Evolutionary conservation across 2,797 vertebrate genomes (phyloP).

Genomic region (Geotrypetes seraphini): DNA sequence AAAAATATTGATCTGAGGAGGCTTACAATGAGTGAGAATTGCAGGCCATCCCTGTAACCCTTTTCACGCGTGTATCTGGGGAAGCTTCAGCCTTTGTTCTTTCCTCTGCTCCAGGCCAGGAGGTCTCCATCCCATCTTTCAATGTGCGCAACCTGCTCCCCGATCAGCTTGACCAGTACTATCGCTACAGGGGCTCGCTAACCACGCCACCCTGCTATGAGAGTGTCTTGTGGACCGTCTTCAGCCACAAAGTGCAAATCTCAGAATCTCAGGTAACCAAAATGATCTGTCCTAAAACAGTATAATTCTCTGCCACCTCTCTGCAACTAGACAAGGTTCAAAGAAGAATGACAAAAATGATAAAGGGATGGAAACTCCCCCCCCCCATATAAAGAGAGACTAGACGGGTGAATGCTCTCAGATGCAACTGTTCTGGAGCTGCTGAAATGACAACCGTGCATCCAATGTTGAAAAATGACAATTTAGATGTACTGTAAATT

Average conservation of each 20-base stretch:
- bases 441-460: too few species aligned
- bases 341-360: too few species aligned
- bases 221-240: slow-evolving; percentile 77
- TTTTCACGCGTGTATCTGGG: not conserved
- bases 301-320: too few species aligned
- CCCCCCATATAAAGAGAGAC: too few species aligned
- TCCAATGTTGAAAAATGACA: too few species aligned
- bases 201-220: slow-evolving; percentile 85
- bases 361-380: too few species aligned
- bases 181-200: slow-evolving; percentile 82
- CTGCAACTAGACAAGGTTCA: too few species aligned
- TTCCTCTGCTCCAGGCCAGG: slow-evolving; percentile 27
- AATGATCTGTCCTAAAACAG: not conserved
- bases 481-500: too few species aligned
- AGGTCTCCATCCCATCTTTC: slow-evolving; percentile 60
- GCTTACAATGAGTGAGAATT: accelerated
- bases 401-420: too few species aligned
- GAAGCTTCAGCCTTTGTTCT: not conserved
- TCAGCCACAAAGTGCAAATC: slow-evolving; percentile 59
- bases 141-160: slow-evolving; percentile 66
- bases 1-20: not conserved
- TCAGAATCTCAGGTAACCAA: slow-evolving; percentile 66
- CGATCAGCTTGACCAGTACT: slow-evolving; percentile 57
- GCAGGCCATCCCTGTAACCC: not conserved
- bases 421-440: too few species aligned